Evolutionary conservation across 1,140 invertebrate species (phyloP).

Genomic region (Diprion similis): DNA sequence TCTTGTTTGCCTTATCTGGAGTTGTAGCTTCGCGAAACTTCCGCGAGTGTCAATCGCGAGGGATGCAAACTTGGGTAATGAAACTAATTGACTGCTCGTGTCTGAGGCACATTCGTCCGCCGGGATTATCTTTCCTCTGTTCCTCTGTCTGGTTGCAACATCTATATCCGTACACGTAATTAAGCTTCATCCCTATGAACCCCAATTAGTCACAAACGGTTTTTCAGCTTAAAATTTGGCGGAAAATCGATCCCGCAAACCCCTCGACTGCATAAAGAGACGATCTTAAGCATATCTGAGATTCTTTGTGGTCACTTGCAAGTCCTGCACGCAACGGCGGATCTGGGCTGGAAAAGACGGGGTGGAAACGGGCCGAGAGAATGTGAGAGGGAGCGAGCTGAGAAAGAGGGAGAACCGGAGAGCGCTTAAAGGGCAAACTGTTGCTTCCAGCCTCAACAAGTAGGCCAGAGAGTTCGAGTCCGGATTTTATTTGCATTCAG

Average conservation of each 20-base stretch:
- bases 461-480: conserved; percentile 33
- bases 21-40: conserved; percentile 15
- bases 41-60: conserved; percentile 34
- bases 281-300: neutral
- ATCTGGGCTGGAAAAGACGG: neutral
- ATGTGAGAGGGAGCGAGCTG: conserved; percentile 15
- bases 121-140: no score
- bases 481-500: neutral
- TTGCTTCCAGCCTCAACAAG: conserved; percentile 60
- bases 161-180: no score
- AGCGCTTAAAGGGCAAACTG: conserved; percentile 55
- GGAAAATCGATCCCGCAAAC: neutral
- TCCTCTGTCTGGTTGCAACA: no score
- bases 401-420: conserved; percentile 22
- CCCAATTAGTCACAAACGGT: no score
- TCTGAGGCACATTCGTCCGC: no score
- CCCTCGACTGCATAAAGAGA: neutral
- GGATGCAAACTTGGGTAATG: no score
- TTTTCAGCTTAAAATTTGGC: no score
- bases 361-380: neutral
- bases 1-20: neutral
- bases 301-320: neutral
- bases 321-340: neutral
- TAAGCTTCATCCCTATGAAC: no score
- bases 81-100: no score